Conservation (phyloP, 2,797 vertebrate species). For the Lycodopsis pacificus region DNA sequence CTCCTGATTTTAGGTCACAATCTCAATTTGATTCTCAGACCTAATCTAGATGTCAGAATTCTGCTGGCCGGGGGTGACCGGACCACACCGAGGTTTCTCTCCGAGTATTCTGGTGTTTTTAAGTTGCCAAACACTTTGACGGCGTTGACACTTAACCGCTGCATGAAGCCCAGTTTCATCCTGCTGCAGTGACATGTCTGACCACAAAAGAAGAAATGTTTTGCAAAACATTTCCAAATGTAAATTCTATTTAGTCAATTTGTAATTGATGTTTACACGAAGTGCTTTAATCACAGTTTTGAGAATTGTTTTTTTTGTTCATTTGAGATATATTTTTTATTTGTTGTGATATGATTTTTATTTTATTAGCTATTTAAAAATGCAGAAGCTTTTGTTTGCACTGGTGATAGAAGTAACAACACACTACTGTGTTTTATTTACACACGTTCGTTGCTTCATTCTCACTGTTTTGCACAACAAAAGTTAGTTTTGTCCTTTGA, state of each 20-base stretch:
- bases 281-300: constrained; percentile 32
- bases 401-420: constrained; percentile 22
- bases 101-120: neutral
- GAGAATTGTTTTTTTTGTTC: constrained; percentile 15
- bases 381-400: constrained; percentile 42
- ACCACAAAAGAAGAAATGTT: constrained; percentile 7
- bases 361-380: neutral
- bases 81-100: neutral
- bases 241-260: constrained; percentile 36
- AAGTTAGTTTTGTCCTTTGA: constrained; percentile 39
- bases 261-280: constrained; percentile 27
- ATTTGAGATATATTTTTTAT: constrained; percentile 12
- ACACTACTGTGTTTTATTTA: constrained; percentile 6
- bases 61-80: neutral
- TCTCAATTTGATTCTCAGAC: neutral
- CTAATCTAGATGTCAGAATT: constrained; percentile 9
- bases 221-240: constrained; percentile 7
- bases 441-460: constrained; percentile 4
- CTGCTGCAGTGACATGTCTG: constrained; percentile 8
- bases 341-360: constrained; percentile 7
- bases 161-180: constrained; percentile 12
- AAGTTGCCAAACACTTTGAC: constrained; percentile 33
- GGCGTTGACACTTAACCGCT: constrained; percentile 5
- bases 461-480: constrained; percentile 49
- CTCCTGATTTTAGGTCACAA: constrained; percentile 13